Evolutionary conservation across 2,113 vertebrate genomes (phyloP).

Genomic region (Capricornis sumatraensis): DNA sequence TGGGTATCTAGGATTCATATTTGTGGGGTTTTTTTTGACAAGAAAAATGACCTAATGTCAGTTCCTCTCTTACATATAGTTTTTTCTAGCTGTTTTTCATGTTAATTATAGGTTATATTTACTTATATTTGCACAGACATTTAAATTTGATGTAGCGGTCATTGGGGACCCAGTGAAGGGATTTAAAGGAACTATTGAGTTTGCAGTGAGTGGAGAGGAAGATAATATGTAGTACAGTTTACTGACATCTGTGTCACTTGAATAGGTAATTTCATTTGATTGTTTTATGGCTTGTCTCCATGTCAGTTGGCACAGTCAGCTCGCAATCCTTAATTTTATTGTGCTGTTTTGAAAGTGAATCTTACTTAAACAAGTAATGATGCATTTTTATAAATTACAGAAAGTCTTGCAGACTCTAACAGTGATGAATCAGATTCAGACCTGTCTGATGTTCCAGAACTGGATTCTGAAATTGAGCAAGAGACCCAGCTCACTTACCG

Average conservation of each 20-base stretch:
- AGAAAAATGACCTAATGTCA: background rate
- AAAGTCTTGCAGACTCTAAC: conserved; percentile 94
- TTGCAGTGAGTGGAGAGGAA: conserved; percentile 40
- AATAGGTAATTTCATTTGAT: conserved; percentile 41
- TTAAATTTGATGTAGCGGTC: conserved; percentile 33
- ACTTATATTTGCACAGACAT: conserved; percentile 36
- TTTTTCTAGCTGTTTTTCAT: conserved; percentile 42
- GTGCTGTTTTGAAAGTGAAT: conserved; percentile 43
- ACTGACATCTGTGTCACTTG: conserved; percentile 38
- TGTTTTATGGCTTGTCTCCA: conserved; percentile 31
- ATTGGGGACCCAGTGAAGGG: conserved; percentile 19
- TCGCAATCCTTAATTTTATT: conserved; percentile 43
- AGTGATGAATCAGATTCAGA: conserved; percentile 99
- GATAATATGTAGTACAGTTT: conserved; percentile 22
- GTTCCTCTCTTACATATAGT: background rate
- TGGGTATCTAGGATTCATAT: background rate
- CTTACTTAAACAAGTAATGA: conserved; percentile 39
- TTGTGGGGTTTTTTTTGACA: background rate
- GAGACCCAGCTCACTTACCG: conserved; percentile 95
- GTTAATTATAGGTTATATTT: conserved; percentile 31
- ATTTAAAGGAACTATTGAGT: conserved; percentile 31
- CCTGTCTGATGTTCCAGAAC: conserved; percentile 97
- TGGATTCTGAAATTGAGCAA: conserved; percentile 99
- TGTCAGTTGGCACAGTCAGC: conserved; percentile 2
- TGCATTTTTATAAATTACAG: conserved; percentile 78